Evolutionary conservation across 2,888 invertebrate genomes (phyloP).

Genomic region (Limenitis arthemis): DNA sequence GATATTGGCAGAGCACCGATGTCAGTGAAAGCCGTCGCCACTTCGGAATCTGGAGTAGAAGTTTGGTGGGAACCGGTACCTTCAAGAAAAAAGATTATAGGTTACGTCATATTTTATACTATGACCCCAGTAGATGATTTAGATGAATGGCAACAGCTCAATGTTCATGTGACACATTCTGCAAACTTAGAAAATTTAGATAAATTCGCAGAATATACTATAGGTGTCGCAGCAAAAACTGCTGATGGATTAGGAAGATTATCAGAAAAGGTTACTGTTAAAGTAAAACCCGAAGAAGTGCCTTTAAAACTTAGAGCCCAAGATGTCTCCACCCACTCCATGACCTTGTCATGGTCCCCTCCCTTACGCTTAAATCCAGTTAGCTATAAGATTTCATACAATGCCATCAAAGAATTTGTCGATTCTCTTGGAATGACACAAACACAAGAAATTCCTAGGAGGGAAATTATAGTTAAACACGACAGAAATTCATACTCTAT

Average conservation of each 20-base stretch:
- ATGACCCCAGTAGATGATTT: constrained; percentile 94
- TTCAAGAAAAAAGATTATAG: constrained; percentile 84
- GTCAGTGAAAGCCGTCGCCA: constrained; percentile 94
- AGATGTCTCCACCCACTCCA: constrained; percentile 93
- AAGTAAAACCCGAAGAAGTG: constrained; percentile 94
- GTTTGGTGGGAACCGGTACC: constrained; percentile 96
- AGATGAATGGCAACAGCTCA: constrained; percentile 92
- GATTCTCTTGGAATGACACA: constrained; percentile 95
- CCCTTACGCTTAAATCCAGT: constrained; percentile 91
- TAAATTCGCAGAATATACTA: constrained; percentile 91
- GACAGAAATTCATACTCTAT: constrained; percentile 82
- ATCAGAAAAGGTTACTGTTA: constrained; percentile 91
- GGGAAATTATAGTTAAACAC: constrained; percentile 81
- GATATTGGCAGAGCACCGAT: too few species aligned
- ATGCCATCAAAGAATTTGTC: constrained; percentile 94
- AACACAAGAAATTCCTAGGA: constrained; percentile 83
- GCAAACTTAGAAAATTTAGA: constrained; percentile 92
- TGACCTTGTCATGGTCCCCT: constrained; percentile 92
- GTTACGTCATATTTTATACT: constrained; percentile 93
- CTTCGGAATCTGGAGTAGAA: constrained; percentile 93
- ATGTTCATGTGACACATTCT: constrained; percentile 89
- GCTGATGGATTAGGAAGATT: constrained; percentile 86
- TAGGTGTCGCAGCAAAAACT: constrained; percentile 90
- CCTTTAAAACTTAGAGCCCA: constrained; percentile 90
- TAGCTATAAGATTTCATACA: constrained; percentile 92